phyloP scores from a whole-genome alignment of 2,888 invertebrate genomes.

The Drosophila yooni region DNA sequence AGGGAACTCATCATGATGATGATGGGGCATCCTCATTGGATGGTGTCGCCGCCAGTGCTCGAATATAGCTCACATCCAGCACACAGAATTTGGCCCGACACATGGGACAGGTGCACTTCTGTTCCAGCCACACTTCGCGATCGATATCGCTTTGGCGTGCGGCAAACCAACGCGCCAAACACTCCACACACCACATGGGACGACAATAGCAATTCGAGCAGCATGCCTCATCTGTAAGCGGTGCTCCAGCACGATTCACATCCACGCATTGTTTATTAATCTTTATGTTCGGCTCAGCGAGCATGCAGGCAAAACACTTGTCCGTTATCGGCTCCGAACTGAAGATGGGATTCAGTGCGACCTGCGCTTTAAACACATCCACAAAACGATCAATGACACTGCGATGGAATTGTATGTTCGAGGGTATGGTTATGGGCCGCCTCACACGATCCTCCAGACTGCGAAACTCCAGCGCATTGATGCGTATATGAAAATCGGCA shows the following conservation, averaged over 20 bases:
- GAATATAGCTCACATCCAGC: conserved; percentile 89
- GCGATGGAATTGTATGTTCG: conserved; percentile 90
- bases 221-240: conserved; percentile 82
- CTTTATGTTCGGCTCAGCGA: conserved; percentile 91
- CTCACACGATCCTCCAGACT: conserved; percentile 90
- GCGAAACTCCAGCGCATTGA: conserved; percentile 91
- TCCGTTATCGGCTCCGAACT: conserved; percentile 90
- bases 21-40: conserved; percentile 8
- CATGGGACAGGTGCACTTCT: conserved; percentile 94
- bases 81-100: conserved; percentile 94
- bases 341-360: conserved; percentile 89
- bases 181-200: conserved; percentile 95
- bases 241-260: conserved; percentile 85
- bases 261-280: conserved; percentile 89
- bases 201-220: conserved; percentile 89
- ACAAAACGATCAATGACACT: conserved; percentile 93
- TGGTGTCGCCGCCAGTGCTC: conserved; percentile 13
- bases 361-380: conserved; percentile 91
- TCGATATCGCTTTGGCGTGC: conserved; percentile 90
- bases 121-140: conserved; percentile 91
- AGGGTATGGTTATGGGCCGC: conserved; percentile 89
- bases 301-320: conserved; percentile 95
- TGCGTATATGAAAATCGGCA: conserved; percentile 88
- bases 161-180: conserved; percentile 95
- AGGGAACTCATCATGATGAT: conserved; percentile 50